A percentile compares a stretch with the other conserved stretches of the same genome.
Evolutionary conservation across 2,888 invertebrate genomes (phyloP).

Genomic region (Mesoligia furuncula): DNA sequence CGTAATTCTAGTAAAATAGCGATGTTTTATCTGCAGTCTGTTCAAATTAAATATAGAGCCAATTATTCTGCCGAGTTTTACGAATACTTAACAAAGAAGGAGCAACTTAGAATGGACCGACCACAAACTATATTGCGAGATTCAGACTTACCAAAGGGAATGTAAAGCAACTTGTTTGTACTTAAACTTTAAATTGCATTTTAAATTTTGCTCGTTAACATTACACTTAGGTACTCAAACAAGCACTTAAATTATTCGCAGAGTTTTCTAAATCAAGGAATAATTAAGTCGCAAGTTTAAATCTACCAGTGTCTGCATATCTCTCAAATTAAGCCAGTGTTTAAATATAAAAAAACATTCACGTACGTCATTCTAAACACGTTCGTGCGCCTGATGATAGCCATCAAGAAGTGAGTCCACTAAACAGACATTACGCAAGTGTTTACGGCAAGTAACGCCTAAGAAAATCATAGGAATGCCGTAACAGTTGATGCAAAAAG

Average conservation of each 20-base stretch:
- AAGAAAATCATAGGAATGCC: conserved; percentile 75
- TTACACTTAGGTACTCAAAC: conserved; percentile 74
- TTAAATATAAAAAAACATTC: conserved; percentile 42
- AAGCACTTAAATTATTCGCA: conserved; percentile 69
- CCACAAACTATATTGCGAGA: conserved; percentile 82
- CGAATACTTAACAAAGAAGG: conserved; percentile 78
- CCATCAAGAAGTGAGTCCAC: conserved; percentile 55
- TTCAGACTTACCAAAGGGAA: conserved; percentile 85
- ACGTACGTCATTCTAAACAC: conserved; percentile 50
- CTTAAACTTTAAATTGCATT: conserved; percentile 89
- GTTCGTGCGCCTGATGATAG: conserved; percentile 58
- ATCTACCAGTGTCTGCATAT: conserved; percentile 17
- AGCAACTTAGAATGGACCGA: conserved; percentile 79
- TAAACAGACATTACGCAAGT: conserved; percentile 66
- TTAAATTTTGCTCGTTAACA: conserved; percentile 86
- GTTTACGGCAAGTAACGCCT: conserved; percentile 71
- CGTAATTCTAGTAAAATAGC: conserved; percentile 14
- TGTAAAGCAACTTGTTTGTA: conserved; percentile 84
- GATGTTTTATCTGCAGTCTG: conserved; percentile 18
- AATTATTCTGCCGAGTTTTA: conserved; percentile 77
- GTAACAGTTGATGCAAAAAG: conserved; percentile 78
- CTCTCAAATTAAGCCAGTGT: conserved; percentile 34
- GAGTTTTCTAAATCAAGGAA: conserved; percentile 61
- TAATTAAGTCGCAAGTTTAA: conserved; percentile 42
- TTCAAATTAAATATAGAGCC: conserved; percentile 65